Base-by-base conservation (phyloP, 2,797 vertebrate genomes). In the Anguilla megastoma region DNA sequence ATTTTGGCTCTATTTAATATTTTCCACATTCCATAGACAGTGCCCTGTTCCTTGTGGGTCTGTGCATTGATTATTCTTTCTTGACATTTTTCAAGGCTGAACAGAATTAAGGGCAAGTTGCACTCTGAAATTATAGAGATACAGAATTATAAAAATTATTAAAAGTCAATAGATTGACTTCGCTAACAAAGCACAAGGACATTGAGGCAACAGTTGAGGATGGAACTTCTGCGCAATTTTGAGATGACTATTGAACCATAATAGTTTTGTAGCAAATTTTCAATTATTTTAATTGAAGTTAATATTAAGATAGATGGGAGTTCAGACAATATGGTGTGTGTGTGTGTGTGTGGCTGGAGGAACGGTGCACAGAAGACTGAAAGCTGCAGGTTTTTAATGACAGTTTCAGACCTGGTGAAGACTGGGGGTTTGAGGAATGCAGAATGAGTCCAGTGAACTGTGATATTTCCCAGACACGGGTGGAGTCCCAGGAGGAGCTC, bases 371-470 rank as follows among this genome's bases (percentile, higher is more conserved):
- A 27, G 63, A 69, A 27, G 27, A 27, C 24, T 6, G 5, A 9
- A 69, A 69, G 63, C 63, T 27, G 63, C 24, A 69, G 24, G 9
- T n/a, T 69, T 45, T 21, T 45, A 45, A 45, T 79, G 12, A 45
- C 14, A 79, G 7, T 36, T 36, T 36, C 71, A 76, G 71, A 33
- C 2, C 71, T 14, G 71, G 71, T 16, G 71, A 76, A 76, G 36
- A 36, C 33, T 21, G 87, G 85, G 83, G 88, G 88, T 69, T 50
- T 56, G 87, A 89, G 89, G 60, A 91, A 85, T 89, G 86, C 87
- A 76, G 27, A 66, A 48, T 8, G 71, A 88, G 87, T 84, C 90
- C 87, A 84, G n/a, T 85, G 87, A 71, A 63, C 84, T 36, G 24
- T 85, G 80, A 84, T 66, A 18, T 80, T 74, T 76, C 18, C n/a